phyloP scores from a whole-genome alignment of 2,113 vertebrate species.

The Columbina picui region DNA sequence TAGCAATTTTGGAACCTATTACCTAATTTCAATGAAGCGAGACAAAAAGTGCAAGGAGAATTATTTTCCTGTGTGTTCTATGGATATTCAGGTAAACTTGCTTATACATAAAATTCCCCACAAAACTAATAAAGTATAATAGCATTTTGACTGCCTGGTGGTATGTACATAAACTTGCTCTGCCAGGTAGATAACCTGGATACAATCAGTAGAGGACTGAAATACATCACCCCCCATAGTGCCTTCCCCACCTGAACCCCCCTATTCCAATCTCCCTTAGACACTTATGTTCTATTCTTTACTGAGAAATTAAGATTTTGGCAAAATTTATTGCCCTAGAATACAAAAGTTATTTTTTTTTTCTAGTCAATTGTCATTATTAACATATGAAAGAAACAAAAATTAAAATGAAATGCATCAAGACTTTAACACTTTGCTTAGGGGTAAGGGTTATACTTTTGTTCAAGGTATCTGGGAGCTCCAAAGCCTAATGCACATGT shows the following conservation, averaged over 20 bases:
- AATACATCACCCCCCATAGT: background rate
- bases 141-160: background rate
- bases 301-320: background rate
- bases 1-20: background rate
- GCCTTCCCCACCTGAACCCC: too few relatives aligned
- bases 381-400: background rate
- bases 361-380: rapidly evolving
- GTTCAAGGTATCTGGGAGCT: background rate
- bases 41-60: background rate
- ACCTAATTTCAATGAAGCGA: background rate
- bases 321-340: background rate
- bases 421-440: background rate
- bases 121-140: rapidly evolving
- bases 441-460: background rate
- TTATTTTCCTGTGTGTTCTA: background rate
- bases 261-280: background rate
- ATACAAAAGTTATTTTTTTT: background rate
- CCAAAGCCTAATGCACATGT: rapidly evolving
- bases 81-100: background rate
- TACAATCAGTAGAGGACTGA: background rate
- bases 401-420: background rate
- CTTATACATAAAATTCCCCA: background rate
- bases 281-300: background rate
- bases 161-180: background rate
- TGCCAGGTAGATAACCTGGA: background rate